Conservation (phyloP, 2,888 invertebrate species). For the Drosophila quinaria region DNA sequence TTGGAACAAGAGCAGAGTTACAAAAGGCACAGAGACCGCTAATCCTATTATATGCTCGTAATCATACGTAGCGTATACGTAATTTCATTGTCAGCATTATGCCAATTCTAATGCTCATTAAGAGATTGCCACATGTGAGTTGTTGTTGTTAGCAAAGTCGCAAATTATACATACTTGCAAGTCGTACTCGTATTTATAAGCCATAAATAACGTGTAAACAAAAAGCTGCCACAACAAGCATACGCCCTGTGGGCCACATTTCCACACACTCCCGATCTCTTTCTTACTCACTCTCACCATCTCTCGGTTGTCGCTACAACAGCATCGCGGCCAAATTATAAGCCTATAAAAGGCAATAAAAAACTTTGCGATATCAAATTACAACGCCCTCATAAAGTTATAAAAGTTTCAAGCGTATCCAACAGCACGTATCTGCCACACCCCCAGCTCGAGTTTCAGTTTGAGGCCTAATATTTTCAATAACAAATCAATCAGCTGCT, state of each 20-base stretch:
- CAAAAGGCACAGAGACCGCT: slow-evolving; percentile 52
- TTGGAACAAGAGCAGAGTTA: slow-evolving; percentile 22
- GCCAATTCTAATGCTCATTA: slow-evolving; percentile 74
- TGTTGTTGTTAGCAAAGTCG: slow-evolving; percentile 62
- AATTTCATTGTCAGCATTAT: slow-evolving; percentile 67
- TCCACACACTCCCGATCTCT: not conserved
- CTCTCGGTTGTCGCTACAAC: slow-evolving; percentile 31
- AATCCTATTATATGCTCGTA: slow-evolving; percentile 70
- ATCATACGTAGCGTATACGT: slow-evolving; percentile 50
- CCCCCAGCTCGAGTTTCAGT: slow-evolving; percentile 16
- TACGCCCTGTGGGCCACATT: slow-evolving; percentile 59
- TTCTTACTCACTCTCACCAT: not conserved
- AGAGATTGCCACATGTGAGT: slow-evolving; percentile 69
- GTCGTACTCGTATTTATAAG: slow-evolving; percentile 68
- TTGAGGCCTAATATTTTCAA: slow-evolving; percentile 79
- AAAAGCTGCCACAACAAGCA: slow-evolving; percentile 73
- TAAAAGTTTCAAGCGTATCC: slow-evolving; percentile 80
- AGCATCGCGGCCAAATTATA: slow-evolving; percentile 81
- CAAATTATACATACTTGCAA: slow-evolving; percentile 49
- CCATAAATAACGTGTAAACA: slow-evolving; percentile 80
- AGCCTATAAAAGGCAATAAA: slow-evolving; percentile 81
- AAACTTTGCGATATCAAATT: slow-evolving; percentile 80
- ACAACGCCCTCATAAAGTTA: slow-evolving; percentile 80
- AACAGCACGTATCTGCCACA: slow-evolving; percentile 57
- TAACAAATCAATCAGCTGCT: slow-evolving; percentile 79